Evolutionary conservation across 2,888 invertebrate species (phyloP).

Genomic region (Meliscaeva auricollis): DNA sequence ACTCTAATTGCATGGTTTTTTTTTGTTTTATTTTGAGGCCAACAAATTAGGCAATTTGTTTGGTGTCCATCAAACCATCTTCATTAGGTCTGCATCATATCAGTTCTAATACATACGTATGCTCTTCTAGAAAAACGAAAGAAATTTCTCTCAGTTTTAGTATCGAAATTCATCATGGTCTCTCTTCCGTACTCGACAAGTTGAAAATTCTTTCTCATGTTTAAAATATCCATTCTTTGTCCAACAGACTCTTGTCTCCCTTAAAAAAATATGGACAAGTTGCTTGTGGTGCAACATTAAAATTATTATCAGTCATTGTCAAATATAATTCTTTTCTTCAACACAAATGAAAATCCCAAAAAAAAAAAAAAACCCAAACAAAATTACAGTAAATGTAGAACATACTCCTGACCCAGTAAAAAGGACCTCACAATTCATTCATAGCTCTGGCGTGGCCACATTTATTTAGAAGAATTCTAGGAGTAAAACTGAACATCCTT

Average conservation of each 20-base stretch:
- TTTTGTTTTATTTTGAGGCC: not conserved
- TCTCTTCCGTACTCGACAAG: not conserved
- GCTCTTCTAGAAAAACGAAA: no score
- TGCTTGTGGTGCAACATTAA: constrained; percentile 6
- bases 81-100: not conserved
- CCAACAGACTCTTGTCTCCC: not conserved
- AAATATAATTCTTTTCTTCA: not conserved
- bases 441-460: not conserved
- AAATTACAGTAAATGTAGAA: no score
- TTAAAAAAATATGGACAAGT: no score
- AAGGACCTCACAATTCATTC: not conserved
- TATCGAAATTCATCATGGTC: not conserved
- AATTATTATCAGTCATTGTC: constrained; percentile 30
- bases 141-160: not conserved
- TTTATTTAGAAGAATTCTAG: not conserved
- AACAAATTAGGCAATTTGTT: not conserved
- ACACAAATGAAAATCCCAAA: not conserved
- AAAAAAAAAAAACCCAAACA: not conserved
- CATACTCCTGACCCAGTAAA: not conserved
- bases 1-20: no score
- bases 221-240: not conserved
- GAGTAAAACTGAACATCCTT: not conserved
- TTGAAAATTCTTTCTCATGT: not conserved
- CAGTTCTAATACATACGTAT: no score
- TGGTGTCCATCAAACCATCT: not conserved